Evolutionary conservation across 2,888 invertebrate genomes (phyloP).

Genomic region (Sarcophaga subvicina): DNA sequence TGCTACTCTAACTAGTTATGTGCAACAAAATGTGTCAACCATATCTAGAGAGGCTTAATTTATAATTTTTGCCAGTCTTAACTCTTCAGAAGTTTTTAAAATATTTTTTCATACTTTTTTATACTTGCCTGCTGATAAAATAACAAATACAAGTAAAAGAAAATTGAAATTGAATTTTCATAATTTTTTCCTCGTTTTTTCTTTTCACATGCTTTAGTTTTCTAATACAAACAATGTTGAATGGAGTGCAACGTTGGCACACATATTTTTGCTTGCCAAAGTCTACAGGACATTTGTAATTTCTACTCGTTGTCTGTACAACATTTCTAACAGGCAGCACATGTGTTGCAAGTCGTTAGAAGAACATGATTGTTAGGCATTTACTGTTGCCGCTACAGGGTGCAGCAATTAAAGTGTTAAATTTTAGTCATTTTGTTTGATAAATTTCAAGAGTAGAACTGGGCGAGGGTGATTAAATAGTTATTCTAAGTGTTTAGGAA

Average conservation of each 20-base stretch:
- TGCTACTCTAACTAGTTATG: too few relatives aligned
- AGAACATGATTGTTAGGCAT: not conserved
- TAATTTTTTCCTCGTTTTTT: constrained; percentile 18
- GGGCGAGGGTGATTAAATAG: constrained; percentile 34
- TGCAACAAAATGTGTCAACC: not conserved
- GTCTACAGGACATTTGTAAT: not conserved
- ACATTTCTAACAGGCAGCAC: not conserved
- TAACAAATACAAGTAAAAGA: constrained; percentile 15
- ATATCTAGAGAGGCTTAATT: not conserved
- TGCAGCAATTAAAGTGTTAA: not conserved
- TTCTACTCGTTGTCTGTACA: not conserved
- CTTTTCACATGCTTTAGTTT: not conserved
- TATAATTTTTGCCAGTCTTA: not conserved
- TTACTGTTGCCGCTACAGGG: not conserved
- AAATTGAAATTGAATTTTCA: constrained; percentile 67
- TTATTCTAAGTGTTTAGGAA: not conserved
- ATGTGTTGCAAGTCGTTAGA: not conserved
- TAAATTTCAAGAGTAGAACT: too few relatives aligned
- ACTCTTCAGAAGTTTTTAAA: not conserved
- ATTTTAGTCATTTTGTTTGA: not conserved
- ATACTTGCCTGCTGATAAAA: not conserved
- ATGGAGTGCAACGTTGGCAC: constrained; percentile 37
- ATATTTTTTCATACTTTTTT: too few relatives aligned
- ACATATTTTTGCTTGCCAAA: constrained; percentile 10
- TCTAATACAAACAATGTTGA: constrained; percentile 32